Evolutionary conservation across 1,140 invertebrate species (phyloP).

Genomic region (Drosophila parabipectinata): DNA sequence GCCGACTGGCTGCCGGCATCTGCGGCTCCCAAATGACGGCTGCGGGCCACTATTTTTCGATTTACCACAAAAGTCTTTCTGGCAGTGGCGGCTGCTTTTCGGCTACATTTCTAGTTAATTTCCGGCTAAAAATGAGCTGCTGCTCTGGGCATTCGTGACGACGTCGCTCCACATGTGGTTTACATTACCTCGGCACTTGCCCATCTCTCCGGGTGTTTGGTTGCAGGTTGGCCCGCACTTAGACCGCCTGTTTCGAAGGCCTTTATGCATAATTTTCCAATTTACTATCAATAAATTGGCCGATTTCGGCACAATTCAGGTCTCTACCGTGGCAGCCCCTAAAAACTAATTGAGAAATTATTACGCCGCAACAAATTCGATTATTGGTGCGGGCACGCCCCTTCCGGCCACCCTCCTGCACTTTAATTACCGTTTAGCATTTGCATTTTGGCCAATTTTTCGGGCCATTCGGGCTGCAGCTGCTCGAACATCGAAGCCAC

Average conservation of each 20-base stretch:
- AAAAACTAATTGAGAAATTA: constrained; percentile 78
- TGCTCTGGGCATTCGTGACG: constrained; percentile 40
- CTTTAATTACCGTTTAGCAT: constrained; percentile 75
- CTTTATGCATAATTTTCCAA: constrained; percentile 78
- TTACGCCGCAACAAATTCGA: constrained; percentile 44
- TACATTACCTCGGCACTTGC: constrained; percentile 9
- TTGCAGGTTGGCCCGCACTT: neutral
- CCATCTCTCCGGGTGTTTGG: neutral
- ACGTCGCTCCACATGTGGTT: constrained; percentile 45
- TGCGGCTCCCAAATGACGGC: constrained; percentile 10
- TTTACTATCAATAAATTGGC: constrained; percentile 69
- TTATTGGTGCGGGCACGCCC: constrained; percentile 29
- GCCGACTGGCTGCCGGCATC: constrained; percentile 4
- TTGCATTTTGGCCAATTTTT: constrained; percentile 55
- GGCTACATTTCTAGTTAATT: constrained; percentile 78
- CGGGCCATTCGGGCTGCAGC: constrained; percentile 15
- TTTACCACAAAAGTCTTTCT: constrained; percentile 69
- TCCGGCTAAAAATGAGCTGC: constrained; percentile 79
- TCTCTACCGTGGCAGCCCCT: neutral
- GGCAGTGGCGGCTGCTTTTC: constrained; percentile 50
- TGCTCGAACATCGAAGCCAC: constrained; percentile 30
- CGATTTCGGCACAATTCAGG: constrained; percentile 3
- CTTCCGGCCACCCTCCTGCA: constrained; percentile 7
- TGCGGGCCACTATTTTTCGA: constrained; percentile 68
- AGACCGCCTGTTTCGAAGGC: constrained; percentile 30